These are phyloP conservation scores for Sebastes vulpes DNA, from an alignment of 2,797 vertebrate species.

Conservation along the genomic window DNA sequence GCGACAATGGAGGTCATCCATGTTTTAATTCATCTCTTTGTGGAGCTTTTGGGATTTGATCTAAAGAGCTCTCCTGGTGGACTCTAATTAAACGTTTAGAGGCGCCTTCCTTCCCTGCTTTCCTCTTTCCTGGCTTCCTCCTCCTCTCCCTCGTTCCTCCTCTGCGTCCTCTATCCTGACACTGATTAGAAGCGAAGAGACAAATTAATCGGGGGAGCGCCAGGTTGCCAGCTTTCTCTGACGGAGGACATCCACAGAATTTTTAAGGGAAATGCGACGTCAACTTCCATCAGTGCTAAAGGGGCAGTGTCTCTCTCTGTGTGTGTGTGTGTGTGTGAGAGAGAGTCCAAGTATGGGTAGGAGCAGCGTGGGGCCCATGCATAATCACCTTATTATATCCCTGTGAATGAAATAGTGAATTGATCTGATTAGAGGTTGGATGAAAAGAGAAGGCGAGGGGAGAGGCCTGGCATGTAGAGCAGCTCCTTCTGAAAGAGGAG, in stretches of 20 bases:
- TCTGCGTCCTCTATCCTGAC: slow-evolving; percentile 67
- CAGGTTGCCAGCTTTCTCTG: slow-evolving; percentile 72
- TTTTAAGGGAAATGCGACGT: slow-evolving; percentile 81
- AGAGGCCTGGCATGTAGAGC: slow-evolving; percentile 55
- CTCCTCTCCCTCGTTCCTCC: slow-evolving; percentile 14
- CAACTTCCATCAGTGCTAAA: slow-evolving; percentile 78
- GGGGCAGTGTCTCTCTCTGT: slow-evolving; percentile 16
- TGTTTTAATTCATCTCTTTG: not conserved
- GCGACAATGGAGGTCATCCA: slow-evolving; percentile 1
- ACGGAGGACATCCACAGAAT: slow-evolving; percentile 80
- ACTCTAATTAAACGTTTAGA: slow-evolving; percentile 63
- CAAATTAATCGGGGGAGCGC: slow-evolving; percentile 82
- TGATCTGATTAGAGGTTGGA: slow-evolving; percentile 79
- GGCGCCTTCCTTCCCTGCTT: slow-evolving; percentile 9
- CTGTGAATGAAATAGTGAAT: slow-evolving; percentile 79
- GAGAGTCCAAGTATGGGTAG: slow-evolving; percentile 5
- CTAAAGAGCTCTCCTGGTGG: slow-evolving; percentile 30
- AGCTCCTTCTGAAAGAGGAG: slow-evolving; percentile 29
- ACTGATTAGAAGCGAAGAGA: slow-evolving; percentile 85
- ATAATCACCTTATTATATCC: slow-evolving; percentile 86
- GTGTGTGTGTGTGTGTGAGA: not conserved
- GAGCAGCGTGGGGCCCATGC: slow-evolving; percentile 55
- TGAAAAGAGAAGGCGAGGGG: slow-evolving; percentile 44
- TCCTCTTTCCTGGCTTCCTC: slow-evolving; percentile 10
- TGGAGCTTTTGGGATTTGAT: slow-evolving; percentile 32